A percentile compares a stretch with the other conserved stretches of the same genome.
These are phyloP conservation scores for Portunus trituberculatus DNA, from an alignment of 1,140 invertebrate species.

Conservation along the genomic window DNA sequence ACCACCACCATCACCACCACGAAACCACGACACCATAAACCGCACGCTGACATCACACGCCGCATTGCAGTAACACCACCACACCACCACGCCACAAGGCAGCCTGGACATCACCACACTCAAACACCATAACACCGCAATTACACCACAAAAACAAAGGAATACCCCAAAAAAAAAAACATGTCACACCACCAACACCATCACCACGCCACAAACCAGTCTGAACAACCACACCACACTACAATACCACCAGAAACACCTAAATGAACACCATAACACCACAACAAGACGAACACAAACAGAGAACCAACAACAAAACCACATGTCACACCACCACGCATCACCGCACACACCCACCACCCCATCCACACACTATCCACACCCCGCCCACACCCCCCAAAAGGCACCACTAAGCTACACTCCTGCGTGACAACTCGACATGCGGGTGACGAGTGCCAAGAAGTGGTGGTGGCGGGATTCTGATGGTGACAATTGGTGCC, in stretches of 20 bases:
- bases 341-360: not conserved
- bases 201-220: no score
- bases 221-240: no score
- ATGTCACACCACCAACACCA: no score
- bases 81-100: not conserved
- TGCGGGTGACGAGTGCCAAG: not conserved
- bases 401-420: not conserved
- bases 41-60: not conserved
- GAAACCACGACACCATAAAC: not conserved
- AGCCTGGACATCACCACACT: not conserved
- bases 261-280: no score
- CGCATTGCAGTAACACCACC: not conserved
- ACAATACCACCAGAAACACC: no score
- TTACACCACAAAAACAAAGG: no score
- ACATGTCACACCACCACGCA: not conserved
- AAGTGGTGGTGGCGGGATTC: not conserved
- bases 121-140: no score
- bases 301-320: not conserved
- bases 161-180: no score
- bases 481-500: conserved; percentile 9
- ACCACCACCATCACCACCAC: not conserved
- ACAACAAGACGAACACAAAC: no score
- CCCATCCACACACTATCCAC: not conserved
- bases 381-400: not conserved
- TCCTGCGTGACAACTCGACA: not conserved